These are phyloP conservation scores for Chrysemys picta DNA, from an alignment of 2,113 vertebrate genomes.

Conservation along the genomic window DNA sequence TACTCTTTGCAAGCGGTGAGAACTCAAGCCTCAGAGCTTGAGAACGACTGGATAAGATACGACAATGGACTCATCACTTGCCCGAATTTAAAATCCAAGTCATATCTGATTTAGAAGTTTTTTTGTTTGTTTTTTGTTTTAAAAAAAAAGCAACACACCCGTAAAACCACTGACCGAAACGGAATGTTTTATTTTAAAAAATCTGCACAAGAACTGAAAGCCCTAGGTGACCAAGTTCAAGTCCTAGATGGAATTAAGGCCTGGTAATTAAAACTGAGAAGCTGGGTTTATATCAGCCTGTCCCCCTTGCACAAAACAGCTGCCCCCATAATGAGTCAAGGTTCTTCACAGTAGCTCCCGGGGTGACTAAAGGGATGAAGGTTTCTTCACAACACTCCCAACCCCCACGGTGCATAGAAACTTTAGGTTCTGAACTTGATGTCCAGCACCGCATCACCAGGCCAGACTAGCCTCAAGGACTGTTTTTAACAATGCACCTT, in stretches of 20 bases:
- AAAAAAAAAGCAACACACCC: not conserved
- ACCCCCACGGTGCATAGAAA: fast-evolving
- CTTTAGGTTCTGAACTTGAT: not conserved
- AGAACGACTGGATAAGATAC: fast-evolving
- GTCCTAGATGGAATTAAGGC: not conserved
- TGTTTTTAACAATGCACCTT: not conserved
- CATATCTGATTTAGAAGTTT: too few species aligned
- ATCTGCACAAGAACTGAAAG: not conserved
- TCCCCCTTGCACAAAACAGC: not conserved
- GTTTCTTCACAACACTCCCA: not conserved
- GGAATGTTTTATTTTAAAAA: fast-evolving
- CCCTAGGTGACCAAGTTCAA: not conserved
- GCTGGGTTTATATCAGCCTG: not conserved
- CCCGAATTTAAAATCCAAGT: not conserved
- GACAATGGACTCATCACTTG: not conserved
- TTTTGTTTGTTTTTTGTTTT: too few species aligned
- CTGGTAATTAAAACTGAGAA: fast-evolving
- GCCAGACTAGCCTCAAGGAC: not conserved
- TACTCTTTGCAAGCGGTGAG: fast-evolving
- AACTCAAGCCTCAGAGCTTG: not conserved
- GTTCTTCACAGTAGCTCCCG: not conserved
- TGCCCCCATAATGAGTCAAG: too few species aligned
- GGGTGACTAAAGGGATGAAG: too few species aligned
- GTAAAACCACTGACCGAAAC: not conserved
- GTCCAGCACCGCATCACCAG: not conserved